phyloP scores from a whole-genome alignment of 2,797 vertebrate species.

The Pyrrhura leucotis region DNA sequence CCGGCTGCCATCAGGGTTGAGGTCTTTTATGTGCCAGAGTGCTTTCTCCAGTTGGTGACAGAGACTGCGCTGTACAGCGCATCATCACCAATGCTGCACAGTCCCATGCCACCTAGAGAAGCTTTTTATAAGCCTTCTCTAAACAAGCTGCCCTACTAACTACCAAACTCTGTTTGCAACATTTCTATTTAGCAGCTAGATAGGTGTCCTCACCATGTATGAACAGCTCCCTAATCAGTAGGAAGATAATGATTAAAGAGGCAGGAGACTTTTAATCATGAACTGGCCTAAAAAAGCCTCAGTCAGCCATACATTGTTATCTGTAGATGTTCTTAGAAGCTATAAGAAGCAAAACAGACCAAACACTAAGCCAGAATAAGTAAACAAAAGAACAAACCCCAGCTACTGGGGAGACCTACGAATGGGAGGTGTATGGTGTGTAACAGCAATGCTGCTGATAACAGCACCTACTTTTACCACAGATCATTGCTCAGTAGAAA shows the following conservation, averaged over 20 bases:
- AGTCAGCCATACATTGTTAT: not conserved
- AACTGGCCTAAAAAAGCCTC: not conserved
- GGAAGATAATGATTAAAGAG: not conserved
- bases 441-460: not conserved
- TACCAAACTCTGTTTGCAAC: not conserved
- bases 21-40: not conserved
- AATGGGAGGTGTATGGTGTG: rapidly evolving
- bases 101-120: not conserved
- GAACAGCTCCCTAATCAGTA: not conserved
- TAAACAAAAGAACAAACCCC: not conserved
- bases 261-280: not conserved
- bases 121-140: not conserved
- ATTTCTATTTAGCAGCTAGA: not conserved
- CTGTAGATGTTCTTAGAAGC: not conserved
- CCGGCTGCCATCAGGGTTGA: not conserved
- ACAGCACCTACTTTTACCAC: not conserved
- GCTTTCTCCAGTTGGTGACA: not conserved
- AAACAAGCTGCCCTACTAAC: not conserved
- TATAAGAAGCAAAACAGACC: not conserved
- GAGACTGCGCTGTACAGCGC: rapidly evolving
- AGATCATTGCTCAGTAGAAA: not conserved
- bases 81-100: not conserved
- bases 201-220: not conserved
- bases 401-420: not conserved
- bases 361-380: not conserved